Evolutionary conservation across 2,888 invertebrate genomes (phyloP).

Genomic region (Doris montereyensis): DNA sequence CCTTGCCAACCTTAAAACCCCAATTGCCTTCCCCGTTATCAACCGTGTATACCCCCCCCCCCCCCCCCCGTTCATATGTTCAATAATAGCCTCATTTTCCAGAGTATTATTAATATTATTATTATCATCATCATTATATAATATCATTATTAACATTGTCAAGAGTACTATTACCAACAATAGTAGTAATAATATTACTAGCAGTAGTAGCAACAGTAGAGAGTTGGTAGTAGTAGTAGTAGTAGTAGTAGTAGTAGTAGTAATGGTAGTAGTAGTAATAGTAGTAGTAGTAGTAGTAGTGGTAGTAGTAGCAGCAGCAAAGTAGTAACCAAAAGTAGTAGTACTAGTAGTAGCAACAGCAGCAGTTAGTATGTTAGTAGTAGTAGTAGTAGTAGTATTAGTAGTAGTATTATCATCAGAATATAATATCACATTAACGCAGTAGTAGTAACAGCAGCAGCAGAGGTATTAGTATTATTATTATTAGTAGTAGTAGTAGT

Average conservation of each 20-base stretch:
- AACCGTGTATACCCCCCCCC: too few species aligned
- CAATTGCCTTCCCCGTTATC: too few species aligned
- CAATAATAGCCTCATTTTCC: too few species aligned
- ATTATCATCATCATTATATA: too few species aligned
- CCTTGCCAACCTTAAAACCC: too few species aligned
- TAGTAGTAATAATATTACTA: not conserved
- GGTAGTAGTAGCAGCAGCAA: slow-evolving; percentile 10
- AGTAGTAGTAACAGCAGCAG: not conserved
- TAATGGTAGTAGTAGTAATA: slow-evolving; percentile 23
- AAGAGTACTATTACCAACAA: too few species aligned
- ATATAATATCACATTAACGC: too few species aligned
- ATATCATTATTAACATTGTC: too few species aligned
- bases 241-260: slow-evolving; percentile 29
- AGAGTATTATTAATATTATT: too few species aligned
- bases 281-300: slow-evolving; percentile 29
- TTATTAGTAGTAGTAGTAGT: not conserved
- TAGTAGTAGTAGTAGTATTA: not conserved
- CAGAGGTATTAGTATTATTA: not conserved
- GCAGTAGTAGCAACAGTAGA: not conserved
- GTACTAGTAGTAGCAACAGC: not conserved
- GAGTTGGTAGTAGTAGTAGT: slow-evolving; percentile 16
- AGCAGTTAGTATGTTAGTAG: not conserved
- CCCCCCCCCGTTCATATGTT: too few species aligned
- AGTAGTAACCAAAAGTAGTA: too few species aligned
- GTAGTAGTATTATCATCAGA: too few species aligned